Percentiles rank a stretch among this genome's conserved stretches.
Evolutionary conservation across 2,797 vertebrate genomes (phyloP).

Genomic region (Esox masquinongy): DNA sequence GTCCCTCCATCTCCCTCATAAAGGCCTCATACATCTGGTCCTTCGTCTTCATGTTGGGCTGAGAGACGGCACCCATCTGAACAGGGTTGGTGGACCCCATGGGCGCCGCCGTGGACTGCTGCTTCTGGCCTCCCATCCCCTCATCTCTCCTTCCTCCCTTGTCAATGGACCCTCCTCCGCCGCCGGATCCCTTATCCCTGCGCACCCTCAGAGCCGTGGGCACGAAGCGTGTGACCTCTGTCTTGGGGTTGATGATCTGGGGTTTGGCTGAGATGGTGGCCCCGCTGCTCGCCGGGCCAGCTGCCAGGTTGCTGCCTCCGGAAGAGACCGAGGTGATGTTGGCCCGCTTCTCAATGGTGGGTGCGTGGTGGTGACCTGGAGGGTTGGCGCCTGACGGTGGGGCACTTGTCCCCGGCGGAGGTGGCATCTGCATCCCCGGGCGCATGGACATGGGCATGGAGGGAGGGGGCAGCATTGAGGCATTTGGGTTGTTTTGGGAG

Average conservation of each 20-base stretch:
- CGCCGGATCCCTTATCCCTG: slow-evolving; percentile 80
- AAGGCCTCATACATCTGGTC: slow-evolving; percentile 98
- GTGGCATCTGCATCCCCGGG: slow-evolving; percentile 75
- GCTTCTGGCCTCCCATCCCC: slow-evolving; percentile 59
- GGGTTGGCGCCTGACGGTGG: slow-evolving; percentile 40
- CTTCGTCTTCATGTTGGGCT: slow-evolving; percentile 92
- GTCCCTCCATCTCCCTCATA: slow-evolving; percentile 99
- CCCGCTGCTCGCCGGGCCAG: slow-evolving; percentile 66
- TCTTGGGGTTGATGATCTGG: slow-evolving; percentile 96
- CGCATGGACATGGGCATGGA: slow-evolving; percentile 65
- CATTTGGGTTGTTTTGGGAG: slow-evolving; percentile 68
- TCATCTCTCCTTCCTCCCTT: slow-evolving; percentile 59
- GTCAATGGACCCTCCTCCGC: slow-evolving; percentile 50
- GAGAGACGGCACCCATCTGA: slow-evolving; percentile 73
- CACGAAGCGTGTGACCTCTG: slow-evolving; percentile 95
- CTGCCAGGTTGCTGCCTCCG: slow-evolving; percentile 45
- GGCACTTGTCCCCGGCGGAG: slow-evolving; percentile 72
- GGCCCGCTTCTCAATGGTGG: slow-evolving; percentile 96
- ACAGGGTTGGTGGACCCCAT: slow-evolving; percentile 59
- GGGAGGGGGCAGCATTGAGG: slow-evolving; percentile 61
- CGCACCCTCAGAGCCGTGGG: slow-evolving; percentile 91
- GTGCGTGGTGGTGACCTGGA: slow-evolving; percentile 70
- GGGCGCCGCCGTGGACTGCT: slow-evolving; percentile 62
- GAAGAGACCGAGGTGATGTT: slow-evolving; percentile 70
- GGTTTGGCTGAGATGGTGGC: slow-evolving; percentile 98